Evolutionary conservation across 1,140 invertebrate genomes (phyloP).

Genomic region (Magallana ariakensis): DNA sequence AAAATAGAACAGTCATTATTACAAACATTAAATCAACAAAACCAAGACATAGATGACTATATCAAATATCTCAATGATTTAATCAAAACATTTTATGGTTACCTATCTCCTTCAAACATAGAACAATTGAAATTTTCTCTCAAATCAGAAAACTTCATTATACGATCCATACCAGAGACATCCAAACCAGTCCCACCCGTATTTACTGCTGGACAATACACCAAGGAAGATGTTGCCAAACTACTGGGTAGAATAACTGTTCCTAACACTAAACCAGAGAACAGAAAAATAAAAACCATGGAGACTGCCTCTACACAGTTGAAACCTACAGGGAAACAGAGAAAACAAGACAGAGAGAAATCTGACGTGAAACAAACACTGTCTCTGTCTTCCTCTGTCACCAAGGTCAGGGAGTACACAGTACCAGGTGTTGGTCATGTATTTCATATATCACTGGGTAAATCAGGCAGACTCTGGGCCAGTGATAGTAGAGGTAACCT

Average conservation of each 20-base stretch:
- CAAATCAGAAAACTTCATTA: background rate
- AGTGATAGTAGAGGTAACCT: background rate
- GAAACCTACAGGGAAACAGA: conserved; percentile 1
- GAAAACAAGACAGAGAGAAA: background rate
- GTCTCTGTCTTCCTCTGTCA: conserved; percentile 4
- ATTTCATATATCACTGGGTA: background rate
- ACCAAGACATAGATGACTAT: background rate
- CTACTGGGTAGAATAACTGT: background rate
- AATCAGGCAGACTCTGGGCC: conserved; percentile 2
- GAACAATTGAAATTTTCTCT: background rate
- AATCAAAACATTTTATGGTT: background rate
- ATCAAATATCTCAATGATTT: background rate
- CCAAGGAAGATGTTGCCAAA: background rate
- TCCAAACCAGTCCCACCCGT: background rate
- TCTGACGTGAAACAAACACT: conserved; percentile 3
- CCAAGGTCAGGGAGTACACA: conserved; percentile 4
- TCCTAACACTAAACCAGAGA: background rate
- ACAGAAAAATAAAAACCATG: background rate
- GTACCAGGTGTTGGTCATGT: background rate
- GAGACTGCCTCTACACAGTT: background rate
- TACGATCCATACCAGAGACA: background rate
- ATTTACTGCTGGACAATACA: background rate
- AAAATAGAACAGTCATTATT: background rate
- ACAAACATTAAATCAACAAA: background rate
- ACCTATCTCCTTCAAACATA: background rate